Conservation (phyloP, 2,888 invertebrate genomes). For the Nezara viridula region DNA sequence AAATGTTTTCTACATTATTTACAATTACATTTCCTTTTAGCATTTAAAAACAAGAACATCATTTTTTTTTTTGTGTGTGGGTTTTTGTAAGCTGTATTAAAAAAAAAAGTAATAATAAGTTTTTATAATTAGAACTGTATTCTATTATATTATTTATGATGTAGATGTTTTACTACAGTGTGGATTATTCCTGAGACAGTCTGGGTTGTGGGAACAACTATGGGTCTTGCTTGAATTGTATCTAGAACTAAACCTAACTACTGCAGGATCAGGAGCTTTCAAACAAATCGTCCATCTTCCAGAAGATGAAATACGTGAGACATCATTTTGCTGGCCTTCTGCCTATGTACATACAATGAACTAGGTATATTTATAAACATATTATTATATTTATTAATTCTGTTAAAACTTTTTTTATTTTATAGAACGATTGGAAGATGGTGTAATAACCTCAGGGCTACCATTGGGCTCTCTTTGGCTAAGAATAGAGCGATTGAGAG, state of each 20-base stretch:
- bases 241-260: slow-evolving; percentile 75
- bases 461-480: slow-evolving; percentile 83
- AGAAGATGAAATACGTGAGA: slow-evolving; percentile 64
- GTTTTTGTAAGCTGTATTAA: too few relatives aligned
- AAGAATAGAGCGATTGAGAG: slow-evolving; percentile 81
- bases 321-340: slow-evolving; percentile 39
- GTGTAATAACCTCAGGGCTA: slow-evolving; percentile 75
- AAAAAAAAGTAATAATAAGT: neutral
- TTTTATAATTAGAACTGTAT: neutral
- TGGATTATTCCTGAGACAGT: slow-evolving; percentile 76
- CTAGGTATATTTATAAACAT: neutral
- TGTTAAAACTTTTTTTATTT: neutral
- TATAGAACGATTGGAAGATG: slow-evolving; percentile 75
- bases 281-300: slow-evolving; percentile 60
- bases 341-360: neutral
- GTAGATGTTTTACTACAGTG: slow-evolving; percentile 71
- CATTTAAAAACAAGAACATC: too few relatives aligned
- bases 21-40: too few relatives aligned
- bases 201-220: slow-evolving; percentile 82
- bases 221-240: slow-evolving; percentile 80
- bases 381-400: slow-evolving; percentile 21
- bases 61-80: too few relatives aligned
- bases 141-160: neutral
- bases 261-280: slow-evolving; percentile 67
- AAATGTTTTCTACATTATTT: too few relatives aligned